Conservation (phyloP, 2,113 vertebrate genomes). For the Ciconia maguari region DNA sequence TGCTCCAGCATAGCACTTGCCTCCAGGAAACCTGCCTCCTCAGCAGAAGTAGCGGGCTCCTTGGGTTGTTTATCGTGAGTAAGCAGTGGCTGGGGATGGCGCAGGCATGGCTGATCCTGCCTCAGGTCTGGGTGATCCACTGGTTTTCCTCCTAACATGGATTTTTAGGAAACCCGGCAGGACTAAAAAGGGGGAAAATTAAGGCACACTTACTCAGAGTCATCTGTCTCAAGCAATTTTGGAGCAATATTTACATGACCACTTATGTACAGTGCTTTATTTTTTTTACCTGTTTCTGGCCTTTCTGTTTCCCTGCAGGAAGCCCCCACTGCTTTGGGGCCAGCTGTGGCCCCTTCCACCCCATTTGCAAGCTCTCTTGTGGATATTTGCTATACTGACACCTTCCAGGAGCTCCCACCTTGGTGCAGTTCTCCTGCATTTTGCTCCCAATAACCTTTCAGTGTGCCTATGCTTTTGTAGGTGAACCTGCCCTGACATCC, state of each 20-base stretch:
- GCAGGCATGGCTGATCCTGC: not conserved
- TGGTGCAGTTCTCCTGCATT: not conserved
- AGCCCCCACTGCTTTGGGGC: not conserved
- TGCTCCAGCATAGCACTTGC: not conserved
- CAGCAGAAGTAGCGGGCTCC: not conserved
- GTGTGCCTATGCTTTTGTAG: not conserved
- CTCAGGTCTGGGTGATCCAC: not conserved
- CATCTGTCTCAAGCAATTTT: not conserved
- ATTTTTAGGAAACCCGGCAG: not conserved
- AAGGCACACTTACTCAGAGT: not conserved
- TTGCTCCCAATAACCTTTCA: not conserved
- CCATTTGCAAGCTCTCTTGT: fast-evolving
- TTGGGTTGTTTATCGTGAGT: fast-evolving
- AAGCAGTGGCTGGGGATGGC: not conserved
- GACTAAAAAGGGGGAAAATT: not conserved
- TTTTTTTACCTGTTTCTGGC: not conserved
- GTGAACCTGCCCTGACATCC: not conserved
- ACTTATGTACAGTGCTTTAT: not conserved
- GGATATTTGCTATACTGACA: not conserved
- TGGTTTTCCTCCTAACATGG: not conserved
- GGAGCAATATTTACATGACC: not conserved
- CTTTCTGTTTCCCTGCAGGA: not conserved
- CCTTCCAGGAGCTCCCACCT: not conserved
- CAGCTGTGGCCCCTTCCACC: not conserved
- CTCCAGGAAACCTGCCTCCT: not conserved